These are phyloP conservation scores for Vannuccia rotundouncinata DNA, from an alignment of 2,888 invertebrate species.

Conservation along the genomic window DNA sequence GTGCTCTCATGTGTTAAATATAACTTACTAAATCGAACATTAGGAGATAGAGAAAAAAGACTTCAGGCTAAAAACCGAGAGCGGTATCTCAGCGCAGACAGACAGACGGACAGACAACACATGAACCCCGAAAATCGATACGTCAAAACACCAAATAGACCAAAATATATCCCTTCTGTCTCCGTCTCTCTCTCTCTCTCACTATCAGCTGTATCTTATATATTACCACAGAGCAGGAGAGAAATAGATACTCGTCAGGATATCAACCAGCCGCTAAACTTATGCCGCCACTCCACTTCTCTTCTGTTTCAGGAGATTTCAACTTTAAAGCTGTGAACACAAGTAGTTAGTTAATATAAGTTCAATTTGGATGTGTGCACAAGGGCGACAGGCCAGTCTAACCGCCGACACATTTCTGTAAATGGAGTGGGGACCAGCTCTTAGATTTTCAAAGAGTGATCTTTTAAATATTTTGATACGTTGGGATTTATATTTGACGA, in stretches of 20 bases:
- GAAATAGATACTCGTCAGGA: no score
- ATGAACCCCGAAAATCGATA: not conserved
- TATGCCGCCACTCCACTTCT: not conserved
- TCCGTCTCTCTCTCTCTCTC: not conserved
- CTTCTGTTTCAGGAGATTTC: no score
- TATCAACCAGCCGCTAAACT: not conserved
- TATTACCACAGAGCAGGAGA: not conserved
- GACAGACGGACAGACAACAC: not conserved
- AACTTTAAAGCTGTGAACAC: not conserved
- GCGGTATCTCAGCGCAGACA: not conserved
- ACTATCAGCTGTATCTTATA: not conserved
- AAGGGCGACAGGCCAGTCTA: no score
- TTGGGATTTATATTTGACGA: no score
- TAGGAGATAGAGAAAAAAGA: not conserved
- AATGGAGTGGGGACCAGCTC: no score
- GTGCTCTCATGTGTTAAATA: not conserved
- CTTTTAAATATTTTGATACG: no score
- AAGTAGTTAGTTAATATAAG: not conserved
- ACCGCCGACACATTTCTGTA: no score
- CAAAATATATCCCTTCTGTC: not conserved
- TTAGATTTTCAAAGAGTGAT: no score
- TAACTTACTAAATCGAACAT: not conserved
- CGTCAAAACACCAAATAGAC: not conserved
- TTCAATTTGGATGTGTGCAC: no score
- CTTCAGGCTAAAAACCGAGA: not conserved